These are phyloP conservation scores for Menidia beryllina DNA, from an alignment of 2,113 vertebrate species.

Conservation along the genomic window DNA sequence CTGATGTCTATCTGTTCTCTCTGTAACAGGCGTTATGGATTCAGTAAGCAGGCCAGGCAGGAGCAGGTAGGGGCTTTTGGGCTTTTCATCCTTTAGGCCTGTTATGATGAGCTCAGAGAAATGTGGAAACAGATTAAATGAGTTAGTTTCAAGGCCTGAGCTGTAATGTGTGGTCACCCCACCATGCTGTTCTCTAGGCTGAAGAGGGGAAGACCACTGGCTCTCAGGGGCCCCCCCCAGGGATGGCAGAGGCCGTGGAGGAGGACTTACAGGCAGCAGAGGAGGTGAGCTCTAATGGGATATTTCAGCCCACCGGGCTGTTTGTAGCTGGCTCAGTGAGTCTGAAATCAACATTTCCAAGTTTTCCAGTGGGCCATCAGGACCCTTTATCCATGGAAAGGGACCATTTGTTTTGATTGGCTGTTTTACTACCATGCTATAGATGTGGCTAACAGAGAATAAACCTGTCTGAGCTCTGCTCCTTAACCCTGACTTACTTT, in stretches of 20 bases:
- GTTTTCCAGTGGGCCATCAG: no score
- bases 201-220: constrained; percentile 85
- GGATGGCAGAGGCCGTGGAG: constrained; percentile 82
- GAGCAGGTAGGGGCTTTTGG: constrained; percentile 86
- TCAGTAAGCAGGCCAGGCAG: constrained; percentile 88
- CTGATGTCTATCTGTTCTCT: background rate
- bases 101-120: background rate
- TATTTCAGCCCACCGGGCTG: no score
- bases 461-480: background rate
- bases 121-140: no score
- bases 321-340: no score
- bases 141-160: no score
- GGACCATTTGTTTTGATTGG: no score
- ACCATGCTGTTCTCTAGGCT: constrained; percentile 69
- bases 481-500: background rate
- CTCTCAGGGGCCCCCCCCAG: constrained; percentile 72
- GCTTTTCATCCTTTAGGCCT: no score
- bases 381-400: no score
- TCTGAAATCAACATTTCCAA: no score
- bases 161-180: background rate
- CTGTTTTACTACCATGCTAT: background rate
- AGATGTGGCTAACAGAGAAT: no score
- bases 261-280: constrained; percentile 92
- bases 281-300: constrained; percentile 81
- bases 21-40: constrained; percentile 87